phyloP scores from a whole-genome alignment of 2,888 invertebrate genomes.

The Sipunculus nudus region DNA sequence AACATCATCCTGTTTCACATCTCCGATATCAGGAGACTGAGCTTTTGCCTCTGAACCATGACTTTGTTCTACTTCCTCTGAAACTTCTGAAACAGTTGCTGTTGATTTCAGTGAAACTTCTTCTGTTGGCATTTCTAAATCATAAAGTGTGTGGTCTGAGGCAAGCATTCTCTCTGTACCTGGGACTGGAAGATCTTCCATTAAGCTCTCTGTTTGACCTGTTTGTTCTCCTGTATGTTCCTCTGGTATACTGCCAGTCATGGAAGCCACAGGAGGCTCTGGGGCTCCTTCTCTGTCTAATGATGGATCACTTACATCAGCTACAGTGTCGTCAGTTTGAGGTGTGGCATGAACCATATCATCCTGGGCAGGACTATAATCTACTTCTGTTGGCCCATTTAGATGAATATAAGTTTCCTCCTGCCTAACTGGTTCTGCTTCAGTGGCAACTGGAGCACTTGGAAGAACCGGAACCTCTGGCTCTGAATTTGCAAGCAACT shows the following conservation, averaged over 20 bases:
- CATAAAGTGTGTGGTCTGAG: conserved; percentile 64
- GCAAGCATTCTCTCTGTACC: conserved; percentile 45
- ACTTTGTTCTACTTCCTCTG: too few relatives aligned
- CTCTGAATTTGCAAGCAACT: conserved; percentile 3
- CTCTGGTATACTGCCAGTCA: conserved; percentile 4
- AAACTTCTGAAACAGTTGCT: too few relatives aligned
- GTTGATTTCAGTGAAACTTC: conserved; percentile 38
- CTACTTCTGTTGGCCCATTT: conserved; percentile 71
- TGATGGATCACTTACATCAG: neutral
- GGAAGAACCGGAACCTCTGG: neutral
- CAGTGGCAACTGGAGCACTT: too few relatives aligned
- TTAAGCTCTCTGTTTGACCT: conserved; percentile 44
- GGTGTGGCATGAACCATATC: conserved; percentile 13
- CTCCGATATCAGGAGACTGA: too few relatives aligned
- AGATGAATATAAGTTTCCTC: conserved; percentile 35
- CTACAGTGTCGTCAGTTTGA: neutral
- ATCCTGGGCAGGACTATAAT: conserved; percentile 67
- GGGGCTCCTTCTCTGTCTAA: neutral
- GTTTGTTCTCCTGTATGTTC: conserved; percentile 1
- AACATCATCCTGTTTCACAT: too few relatives aligned
- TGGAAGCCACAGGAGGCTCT: conserved; percentile 1
- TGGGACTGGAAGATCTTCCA: conserved; percentile 47
- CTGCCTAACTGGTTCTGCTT: too few relatives aligned
- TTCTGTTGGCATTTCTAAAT: conserved; percentile 66
- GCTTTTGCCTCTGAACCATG: too few relatives aligned